Base-by-base conservation (phyloP, 2,888 invertebrate species). In the Thymelicus acteon region DNA sequence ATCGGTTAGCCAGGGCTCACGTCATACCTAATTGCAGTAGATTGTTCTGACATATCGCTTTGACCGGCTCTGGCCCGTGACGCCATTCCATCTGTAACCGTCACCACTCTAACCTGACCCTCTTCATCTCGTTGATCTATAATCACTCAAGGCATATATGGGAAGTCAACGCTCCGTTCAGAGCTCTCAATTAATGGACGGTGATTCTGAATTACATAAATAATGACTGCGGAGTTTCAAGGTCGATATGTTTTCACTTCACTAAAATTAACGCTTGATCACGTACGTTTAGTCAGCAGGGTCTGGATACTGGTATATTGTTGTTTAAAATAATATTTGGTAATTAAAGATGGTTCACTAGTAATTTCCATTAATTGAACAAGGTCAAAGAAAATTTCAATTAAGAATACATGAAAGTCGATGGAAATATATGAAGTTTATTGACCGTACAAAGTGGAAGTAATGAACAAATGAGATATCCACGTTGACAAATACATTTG, bases 1-100 rank as follows among this genome's bases (percentile, higher is more conserved):
- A 73, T 72, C 67, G 61, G 63, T 71, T 67, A 67, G 63, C 67
- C 15, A 49, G 52, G 52, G 75, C 79, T 87, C 85, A 84, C 89
- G 89, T 91, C 91, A 91, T 88, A 75, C 76, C 80, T 88, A 87
- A 90, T 90, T 90, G 84, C 80, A 75, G 81, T 75, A 85, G 79
- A 88, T 89, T 85, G 85, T 76, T 77, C 75, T 74, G 79, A 78
- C 84, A 84, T 78, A 80, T 81, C 77, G 76, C 77, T 71, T 78
- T 83, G 84, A 85, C 84, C 85, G 79, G 75, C 40, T 78, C 75
- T 79, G 81, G 73, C 81, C 81, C 77, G 78, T 85, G 84, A 85
- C 81, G 80, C 72, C 78, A 81, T 78, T 72, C 73, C 72, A 75
- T 76, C 77, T 76, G 67, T 73, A 74, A 71, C 73, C 64, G 72